Base-by-base conservation (phyloP, 92 coral and sea anemone species). In the Phenganax subtilis region DNA sequence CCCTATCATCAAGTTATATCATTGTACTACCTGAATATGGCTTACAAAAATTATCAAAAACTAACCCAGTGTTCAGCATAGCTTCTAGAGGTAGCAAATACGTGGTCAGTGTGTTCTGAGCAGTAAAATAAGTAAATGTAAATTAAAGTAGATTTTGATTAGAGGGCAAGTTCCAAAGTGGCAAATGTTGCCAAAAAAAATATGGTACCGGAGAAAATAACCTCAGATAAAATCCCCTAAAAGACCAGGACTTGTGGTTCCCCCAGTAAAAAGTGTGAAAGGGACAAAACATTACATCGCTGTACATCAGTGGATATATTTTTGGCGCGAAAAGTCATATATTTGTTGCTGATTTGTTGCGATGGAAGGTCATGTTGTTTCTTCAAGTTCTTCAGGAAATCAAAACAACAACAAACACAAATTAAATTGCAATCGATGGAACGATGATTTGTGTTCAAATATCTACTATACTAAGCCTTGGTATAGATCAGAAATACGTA, bases 51-150 rank as follows among this genome's bases (percentile, higher is more conserved):
- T 1, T 37, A 1, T 5, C 5, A 37, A 37, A 37, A 51, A 86
- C 90, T 82, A 65, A 92, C 93, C 97, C 97, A 0, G 93, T 90
- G 85, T 85, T 88, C 16, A 82, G 31, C 86, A 82, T 82, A 54
- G 65, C 54, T 58, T 20, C 14, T 31, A 84, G 29, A 17, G 72
- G 59, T 72, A 81, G 82, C 86, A 59, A 20, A 59, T 14, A 3
- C 15, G 15, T 3, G 65, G 25, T 17, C 27, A 65, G 31, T 17
- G 1, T 17, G 27, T 44, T 37, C 3, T 37, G 47, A 37, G 47
- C 47, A 37, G 47, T 37, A 37, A 37, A 37, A 37, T 37, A 1
- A 5, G 5, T 1, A 37, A 37, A 37, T 37, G 47, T 5, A 37
- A 20, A 37, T 37, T 37, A 37, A 37, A 37, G 2, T 37, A 37